phyloP scores from a whole-genome alignment of 2,113 vertebrate species.

The Ibidorhyncha struthersii region DNA sequence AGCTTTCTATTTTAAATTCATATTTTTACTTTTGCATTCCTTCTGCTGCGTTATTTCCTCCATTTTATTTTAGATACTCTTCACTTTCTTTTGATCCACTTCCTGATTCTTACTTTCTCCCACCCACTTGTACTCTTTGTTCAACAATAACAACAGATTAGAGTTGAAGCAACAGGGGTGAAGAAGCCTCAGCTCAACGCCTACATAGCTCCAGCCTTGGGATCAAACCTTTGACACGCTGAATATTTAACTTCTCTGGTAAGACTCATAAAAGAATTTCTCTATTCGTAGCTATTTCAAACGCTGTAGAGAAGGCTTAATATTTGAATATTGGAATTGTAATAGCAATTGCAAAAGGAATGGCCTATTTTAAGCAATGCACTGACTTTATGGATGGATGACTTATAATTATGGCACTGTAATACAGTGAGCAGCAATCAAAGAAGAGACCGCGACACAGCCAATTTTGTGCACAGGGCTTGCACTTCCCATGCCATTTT shows the following conservation, averaged over 20 bases:
- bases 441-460: background rate
- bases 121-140: background rate
- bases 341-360: background rate
- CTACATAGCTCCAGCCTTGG: background rate
- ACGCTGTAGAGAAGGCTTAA: background rate
- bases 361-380: background rate
- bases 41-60: background rate
- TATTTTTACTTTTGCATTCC: background rate
- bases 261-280: background rate
- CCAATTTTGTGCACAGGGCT: background rate
- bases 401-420: background rate
- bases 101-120: background rate
- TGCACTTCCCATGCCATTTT: background rate
- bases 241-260: background rate
- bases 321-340: background rate
- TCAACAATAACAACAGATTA: background rate
- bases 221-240: fast-evolving
- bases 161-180: background rate
- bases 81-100: background rate
- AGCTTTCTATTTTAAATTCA: background rate
- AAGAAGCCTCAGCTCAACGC: background rate
- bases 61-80: background rate
- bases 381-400: background rate
- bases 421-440: background rate
- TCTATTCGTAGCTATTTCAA: background rate